These are phyloP conservation scores for Nudaria mundana DNA, from an alignment of 2,888 invertebrate genomes.

Conservation along the genomic window DNA sequence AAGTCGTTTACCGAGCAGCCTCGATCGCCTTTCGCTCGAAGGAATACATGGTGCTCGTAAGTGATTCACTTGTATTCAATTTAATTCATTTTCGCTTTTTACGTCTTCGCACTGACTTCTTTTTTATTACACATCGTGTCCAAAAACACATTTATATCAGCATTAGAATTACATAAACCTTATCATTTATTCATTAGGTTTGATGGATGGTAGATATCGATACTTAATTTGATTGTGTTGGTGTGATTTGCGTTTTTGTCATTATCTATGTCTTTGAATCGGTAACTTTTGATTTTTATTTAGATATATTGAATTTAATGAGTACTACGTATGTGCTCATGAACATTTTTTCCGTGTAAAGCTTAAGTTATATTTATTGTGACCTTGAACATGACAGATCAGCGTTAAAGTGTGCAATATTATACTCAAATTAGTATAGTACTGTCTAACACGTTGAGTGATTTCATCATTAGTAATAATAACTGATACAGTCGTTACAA, in stretches of 20 bases:
- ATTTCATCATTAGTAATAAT: conserved; percentile 26
- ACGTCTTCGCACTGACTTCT: neutral
- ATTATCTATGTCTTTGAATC: conserved; percentile 22
- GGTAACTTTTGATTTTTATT: no score
- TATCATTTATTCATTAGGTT: conserved; percentile 43
- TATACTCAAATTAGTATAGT: conserved; percentile 24
- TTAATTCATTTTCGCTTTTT: conserved; percentile 18
- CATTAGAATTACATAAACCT: conserved; percentile 46
- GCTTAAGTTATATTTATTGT: no score
- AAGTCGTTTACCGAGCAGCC: conserved; percentile 52
- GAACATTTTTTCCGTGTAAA: no score
- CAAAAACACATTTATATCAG: conserved; percentile 33
- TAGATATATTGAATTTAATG: no score
- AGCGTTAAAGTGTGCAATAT: no score
- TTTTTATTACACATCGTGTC: conserved; percentile 1
- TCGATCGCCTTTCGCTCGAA: conserved; percentile 60
- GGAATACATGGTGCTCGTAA: conserved; percentile 81
- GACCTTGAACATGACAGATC: conserved; percentile 49
- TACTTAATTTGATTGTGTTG: no score
- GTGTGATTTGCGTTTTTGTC: conserved; percentile 33
- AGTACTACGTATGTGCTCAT: no score
- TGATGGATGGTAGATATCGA: no score
- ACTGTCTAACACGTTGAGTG: conserved; percentile 25
- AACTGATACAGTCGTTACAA: conserved; percentile 17
- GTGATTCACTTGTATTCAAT: conserved; percentile 35